A percentile compares a stretch with the other conserved stretches of the same genome.
These are phyloP conservation scores for Dichetophora obliterata DNA, from an alignment of 2,888 invertebrate genomes.

Conservation along the genomic window DNA sequence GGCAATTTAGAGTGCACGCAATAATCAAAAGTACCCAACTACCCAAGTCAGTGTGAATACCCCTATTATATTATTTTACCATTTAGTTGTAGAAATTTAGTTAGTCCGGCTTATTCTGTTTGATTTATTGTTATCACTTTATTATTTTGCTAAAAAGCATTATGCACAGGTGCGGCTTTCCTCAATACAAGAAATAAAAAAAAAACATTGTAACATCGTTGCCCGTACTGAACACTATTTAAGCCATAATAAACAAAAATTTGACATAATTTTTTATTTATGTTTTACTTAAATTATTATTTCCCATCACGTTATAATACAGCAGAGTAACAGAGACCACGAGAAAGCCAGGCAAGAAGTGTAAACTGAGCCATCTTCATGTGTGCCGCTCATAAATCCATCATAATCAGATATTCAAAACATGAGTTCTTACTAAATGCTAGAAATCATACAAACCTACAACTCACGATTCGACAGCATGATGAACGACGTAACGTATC, in stretches of 20 bases:
- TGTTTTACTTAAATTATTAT: conserved; percentile 43
- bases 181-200: background rate
- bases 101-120: too few relatives aligned
- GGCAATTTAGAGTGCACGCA: too few relatives aligned
- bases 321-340: background rate
- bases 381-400: conserved; percentile 63
- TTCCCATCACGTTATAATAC: conserved; percentile 38
- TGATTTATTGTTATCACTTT: too few relatives aligned
- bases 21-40: too few relatives aligned
- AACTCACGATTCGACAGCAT: conserved; percentile 1
- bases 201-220: too few relatives aligned
- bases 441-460: conserved; percentile 12
- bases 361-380: conserved; percentile 53
- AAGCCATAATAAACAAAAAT: conserved; percentile 43
- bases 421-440: conserved; percentile 45
- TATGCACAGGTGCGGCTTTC: conserved; percentile 18
- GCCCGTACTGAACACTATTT: conserved; percentile 39
- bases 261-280: conserved; percentile 43
- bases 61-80: too few relatives aligned
- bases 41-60: too few relatives aligned
- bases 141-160: background rate
- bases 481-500: conserved; percentile 32
- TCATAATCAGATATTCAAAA: conserved; percentile 55
- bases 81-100: too few relatives aligned
- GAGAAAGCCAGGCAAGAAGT: conserved; percentile 1